Evolutionary conservation across 2,113 vertebrate species (phyloP).

Genomic region (Isichthys henryi): DNA sequence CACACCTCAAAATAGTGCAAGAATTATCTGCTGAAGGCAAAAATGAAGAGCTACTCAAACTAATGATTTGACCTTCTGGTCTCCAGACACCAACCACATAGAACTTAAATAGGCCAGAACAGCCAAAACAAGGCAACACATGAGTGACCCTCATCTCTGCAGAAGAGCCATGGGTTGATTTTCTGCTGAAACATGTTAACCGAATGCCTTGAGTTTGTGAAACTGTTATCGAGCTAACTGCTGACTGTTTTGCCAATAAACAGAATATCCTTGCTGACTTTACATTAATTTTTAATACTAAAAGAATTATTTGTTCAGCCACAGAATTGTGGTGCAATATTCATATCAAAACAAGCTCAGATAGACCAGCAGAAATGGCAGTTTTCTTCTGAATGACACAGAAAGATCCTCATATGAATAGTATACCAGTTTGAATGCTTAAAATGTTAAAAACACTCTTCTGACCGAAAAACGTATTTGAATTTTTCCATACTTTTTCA

Average conservation of each 20-base stretch:
- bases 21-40: neutral
- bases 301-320: neutral
- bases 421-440: neutral
- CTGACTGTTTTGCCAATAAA: neutral
- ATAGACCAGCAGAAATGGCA: neutral
- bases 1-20: neutral
- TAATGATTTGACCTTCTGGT: neutral
- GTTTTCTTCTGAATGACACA: neutral
- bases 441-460: neutral
- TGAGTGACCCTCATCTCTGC: neutral
- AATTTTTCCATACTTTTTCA: neutral
- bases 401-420: neutral
- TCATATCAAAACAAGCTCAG: neutral
- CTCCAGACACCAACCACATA: neutral
- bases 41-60: neutral
- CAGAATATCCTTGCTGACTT: neutral
- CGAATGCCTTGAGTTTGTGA: neutral
- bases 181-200: neutral
- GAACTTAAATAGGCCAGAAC: neutral
- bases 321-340: neutral
- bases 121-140: neutral
- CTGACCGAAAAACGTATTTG: neutral
- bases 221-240: neutral
- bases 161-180: neutral
- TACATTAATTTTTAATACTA: neutral